Percentiles rank a stretch among this genome's conserved stretches.
These are phyloP conservation scores for Lycaena phlaeas DNA, from an alignment of 2,888 invertebrate species.

Conservation along the genomic window DNA sequence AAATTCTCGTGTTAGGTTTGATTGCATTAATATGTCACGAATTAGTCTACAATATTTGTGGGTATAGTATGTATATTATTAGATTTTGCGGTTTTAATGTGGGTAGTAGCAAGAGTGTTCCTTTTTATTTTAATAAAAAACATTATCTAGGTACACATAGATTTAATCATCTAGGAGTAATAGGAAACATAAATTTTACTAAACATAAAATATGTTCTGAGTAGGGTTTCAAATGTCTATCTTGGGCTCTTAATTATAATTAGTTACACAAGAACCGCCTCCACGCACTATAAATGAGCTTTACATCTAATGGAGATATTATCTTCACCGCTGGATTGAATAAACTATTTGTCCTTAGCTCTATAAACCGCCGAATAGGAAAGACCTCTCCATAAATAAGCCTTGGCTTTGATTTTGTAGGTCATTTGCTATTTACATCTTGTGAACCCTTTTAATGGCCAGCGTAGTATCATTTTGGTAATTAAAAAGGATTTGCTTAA, in stretches of 20 bases:
- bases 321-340: conserved; percentile 52
- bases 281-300: conserved; percentile 59
- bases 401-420: conserved; percentile 63
- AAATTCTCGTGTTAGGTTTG: conserved; percentile 1
- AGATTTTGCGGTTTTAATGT: too few relatives aligned
- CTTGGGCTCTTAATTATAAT: conserved; percentile 36
- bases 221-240: neutral
- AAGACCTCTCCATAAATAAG: conserved; percentile 64
- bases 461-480: conserved; percentile 25
- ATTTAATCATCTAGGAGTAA: too few relatives aligned
- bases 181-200: too few relatives aligned
- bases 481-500: conserved; percentile 1
- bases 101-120: too few relatives aligned
- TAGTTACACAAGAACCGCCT: conserved; percentile 25
- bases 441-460: conserved; percentile 59
- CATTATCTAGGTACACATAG: too few relatives aligned
- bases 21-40: neutral
- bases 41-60: too few relatives aligned
- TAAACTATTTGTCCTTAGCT: conserved; percentile 46
- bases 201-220: too few relatives aligned
- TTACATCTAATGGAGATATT: conserved; percentile 65
- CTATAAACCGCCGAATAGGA: conserved; percentile 44
- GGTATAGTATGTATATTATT: too few relatives aligned
- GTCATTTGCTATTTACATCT: too few relatives aligned
- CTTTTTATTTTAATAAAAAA: too few relatives aligned